These are phyloP conservation scores for Furcifer pardalis DNA, from an alignment of 2,797 vertebrate genomes.

Conservation along the genomic window DNA sequence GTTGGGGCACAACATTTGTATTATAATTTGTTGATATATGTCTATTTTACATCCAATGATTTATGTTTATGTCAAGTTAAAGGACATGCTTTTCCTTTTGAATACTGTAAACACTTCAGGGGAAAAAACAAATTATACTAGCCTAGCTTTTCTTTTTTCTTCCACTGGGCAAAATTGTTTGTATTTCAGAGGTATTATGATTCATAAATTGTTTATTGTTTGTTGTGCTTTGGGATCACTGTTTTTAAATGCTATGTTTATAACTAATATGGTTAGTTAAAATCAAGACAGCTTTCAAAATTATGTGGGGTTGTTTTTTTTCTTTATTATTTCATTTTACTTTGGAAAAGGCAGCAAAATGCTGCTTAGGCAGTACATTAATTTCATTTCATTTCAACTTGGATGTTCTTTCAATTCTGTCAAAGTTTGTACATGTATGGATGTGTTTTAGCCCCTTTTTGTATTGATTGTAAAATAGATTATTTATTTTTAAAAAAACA, in stretches of 20 bases:
- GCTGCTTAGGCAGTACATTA: background rate
- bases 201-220: background rate
- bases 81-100: too few species aligned
- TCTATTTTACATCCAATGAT: too few species aligned
- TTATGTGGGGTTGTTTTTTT: too few species aligned
- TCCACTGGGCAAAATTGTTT: background rate
- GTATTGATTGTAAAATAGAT: background rate
- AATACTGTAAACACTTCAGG: background rate
- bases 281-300: background rate
- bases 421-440: background rate
- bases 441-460: background rate
- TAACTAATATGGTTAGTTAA: background rate
- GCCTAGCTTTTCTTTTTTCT: background rate
- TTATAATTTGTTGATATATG: too few species aligned
- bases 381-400: background rate
- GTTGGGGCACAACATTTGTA: too few species aligned
- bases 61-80: too few species aligned
- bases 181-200: background rate
- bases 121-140: background rate
- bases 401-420: background rate
- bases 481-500: background rate
- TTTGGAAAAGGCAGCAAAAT: background rate
- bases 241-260: background rate
- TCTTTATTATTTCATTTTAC: too few species aligned
- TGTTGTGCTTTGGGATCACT: background rate